These are phyloP conservation scores for Scomber scombrus DNA, from an alignment of 2,113 vertebrate species.

Conservation along the genomic window DNA sequence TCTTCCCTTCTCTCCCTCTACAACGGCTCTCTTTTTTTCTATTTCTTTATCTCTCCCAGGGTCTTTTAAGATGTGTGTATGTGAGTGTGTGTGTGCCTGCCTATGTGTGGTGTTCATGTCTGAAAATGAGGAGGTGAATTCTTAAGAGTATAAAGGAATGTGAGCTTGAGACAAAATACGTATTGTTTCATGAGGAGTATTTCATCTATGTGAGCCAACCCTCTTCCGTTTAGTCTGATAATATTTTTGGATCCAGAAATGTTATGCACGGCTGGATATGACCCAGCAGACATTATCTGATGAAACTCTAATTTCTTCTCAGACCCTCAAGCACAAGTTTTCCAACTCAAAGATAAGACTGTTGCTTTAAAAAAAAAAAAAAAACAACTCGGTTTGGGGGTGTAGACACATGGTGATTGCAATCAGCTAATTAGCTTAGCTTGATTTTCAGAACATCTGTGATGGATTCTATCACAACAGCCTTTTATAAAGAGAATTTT, in stretches of 20 bases:
- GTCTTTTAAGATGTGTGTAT: constrained; percentile 57
- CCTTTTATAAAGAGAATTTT: constrained; percentile 17
- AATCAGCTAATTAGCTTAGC: constrained; percentile 76
- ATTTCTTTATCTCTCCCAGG: constrained; percentile 67
- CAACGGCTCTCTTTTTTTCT: constrained; percentile 53
- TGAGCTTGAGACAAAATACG: constrained; percentile 67
- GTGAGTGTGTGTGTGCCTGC: constrained; percentile 8
- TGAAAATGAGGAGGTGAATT: constrained; percentile 60
- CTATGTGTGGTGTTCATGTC: constrained; percentile 38
- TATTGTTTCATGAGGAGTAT: constrained; percentile 54
- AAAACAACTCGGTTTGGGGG: constrained; percentile 46
- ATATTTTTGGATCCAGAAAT: constrained; percentile 61
- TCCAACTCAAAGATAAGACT: constrained; percentile 66
- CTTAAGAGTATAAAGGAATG: constrained; percentile 64
- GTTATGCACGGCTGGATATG: constrained; percentile 52
- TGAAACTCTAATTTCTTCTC: constrained; percentile 70
- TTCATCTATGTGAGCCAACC: constrained; percentile 47
- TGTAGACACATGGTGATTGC: constrained; percentile 70
- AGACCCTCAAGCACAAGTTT: constrained; percentile 66
- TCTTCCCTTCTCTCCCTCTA: constrained; percentile 19
- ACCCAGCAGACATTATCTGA: constrained; percentile 70
- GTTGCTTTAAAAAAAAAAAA: constrained; percentile 42
- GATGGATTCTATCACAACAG: constrained; percentile 52
- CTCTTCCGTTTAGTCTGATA: constrained; percentile 32
- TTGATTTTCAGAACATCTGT: constrained; percentile 71